These are phyloP conservation scores for Ceriagrion tenellum DNA, from an alignment of 2,888 invertebrate genomes.

Conservation along the genomic window DNA sequence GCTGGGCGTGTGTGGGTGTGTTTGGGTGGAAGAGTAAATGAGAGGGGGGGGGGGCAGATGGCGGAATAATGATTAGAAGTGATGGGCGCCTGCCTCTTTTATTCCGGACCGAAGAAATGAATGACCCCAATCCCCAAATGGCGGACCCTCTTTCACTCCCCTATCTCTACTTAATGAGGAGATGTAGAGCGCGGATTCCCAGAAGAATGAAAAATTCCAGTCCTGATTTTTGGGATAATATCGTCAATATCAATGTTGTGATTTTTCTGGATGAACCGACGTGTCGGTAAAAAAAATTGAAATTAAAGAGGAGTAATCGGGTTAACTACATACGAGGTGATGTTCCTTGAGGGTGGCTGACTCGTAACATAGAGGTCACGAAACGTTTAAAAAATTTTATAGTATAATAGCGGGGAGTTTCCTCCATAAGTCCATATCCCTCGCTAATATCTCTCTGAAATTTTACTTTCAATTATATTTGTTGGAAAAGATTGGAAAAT, in stretches of 20 bases:
- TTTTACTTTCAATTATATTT: no score
- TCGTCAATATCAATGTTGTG: neutral
- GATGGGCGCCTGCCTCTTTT: neutral
- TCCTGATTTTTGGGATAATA: neutral
- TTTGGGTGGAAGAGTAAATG: neutral
- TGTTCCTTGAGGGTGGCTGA: no score
- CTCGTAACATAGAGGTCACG: no score
- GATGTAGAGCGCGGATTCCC: neutral
- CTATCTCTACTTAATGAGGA: neutral
- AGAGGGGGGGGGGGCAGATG: neutral
- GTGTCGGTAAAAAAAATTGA: no score
- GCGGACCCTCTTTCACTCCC: neutral
- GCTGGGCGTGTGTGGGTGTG: no score
- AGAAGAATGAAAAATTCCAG: neutral
- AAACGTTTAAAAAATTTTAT: no score
- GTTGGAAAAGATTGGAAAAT: no score
- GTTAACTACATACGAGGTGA: no score
- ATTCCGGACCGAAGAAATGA: neutral
- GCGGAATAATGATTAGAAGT: neutral
- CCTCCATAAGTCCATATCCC: no score
- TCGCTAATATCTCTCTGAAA: no score
- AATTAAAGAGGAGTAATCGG: no score
- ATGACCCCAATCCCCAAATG: neutral
- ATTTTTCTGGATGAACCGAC: neutral
- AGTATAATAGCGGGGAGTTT: no score